phyloP scores from a whole-genome alignment of 2,113 vertebrate species.

The Prunella fulvescens region DNA sequence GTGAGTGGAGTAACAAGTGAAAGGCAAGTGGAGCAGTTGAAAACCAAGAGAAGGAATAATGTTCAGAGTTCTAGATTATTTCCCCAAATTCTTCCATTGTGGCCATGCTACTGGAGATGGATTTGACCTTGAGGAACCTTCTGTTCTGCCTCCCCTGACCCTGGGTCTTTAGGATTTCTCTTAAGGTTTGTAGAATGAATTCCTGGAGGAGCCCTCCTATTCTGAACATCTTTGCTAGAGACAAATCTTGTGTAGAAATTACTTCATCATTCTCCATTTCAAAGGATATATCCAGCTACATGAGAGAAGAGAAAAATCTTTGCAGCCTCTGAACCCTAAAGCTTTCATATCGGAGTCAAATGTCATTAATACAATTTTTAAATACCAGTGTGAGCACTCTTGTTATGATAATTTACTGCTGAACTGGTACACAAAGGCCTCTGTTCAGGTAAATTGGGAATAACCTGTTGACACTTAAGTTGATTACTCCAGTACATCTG shows the following conservation, averaged over 20 bases:
- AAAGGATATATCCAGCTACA: neutral
- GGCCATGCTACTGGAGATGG: neutral
- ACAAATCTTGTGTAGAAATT: neutral
- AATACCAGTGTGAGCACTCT: neutral
- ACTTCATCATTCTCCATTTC: neutral
- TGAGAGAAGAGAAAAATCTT: neutral
- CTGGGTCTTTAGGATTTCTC: neutral
- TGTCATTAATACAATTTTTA: neutral
- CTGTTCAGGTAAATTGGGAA: neutral
- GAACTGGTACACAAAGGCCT: neutral
- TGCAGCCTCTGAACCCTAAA: neutral
- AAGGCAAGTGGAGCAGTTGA: neutral
- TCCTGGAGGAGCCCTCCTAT: neutral
- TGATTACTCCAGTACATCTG: slow-evolving; percentile 16
- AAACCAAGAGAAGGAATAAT: neutral
- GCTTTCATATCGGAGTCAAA: neutral
- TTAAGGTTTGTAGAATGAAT: neutral
- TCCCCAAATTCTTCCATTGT: neutral
- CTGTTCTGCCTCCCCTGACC: neutral
- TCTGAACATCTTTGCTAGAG: neutral
- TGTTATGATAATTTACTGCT: neutral
- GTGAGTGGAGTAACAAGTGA: neutral
- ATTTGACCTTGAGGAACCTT: neutral
- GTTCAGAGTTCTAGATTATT: neutral
- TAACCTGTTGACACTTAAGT: slow-evolving; percentile 20